A percentile compares a stretch with the other conserved stretches of the same genome.
Evolutionary conservation across 35 echinoderm and acorn worm species (phyloP).

Genomic region (Acanthaster planci): DNA sequence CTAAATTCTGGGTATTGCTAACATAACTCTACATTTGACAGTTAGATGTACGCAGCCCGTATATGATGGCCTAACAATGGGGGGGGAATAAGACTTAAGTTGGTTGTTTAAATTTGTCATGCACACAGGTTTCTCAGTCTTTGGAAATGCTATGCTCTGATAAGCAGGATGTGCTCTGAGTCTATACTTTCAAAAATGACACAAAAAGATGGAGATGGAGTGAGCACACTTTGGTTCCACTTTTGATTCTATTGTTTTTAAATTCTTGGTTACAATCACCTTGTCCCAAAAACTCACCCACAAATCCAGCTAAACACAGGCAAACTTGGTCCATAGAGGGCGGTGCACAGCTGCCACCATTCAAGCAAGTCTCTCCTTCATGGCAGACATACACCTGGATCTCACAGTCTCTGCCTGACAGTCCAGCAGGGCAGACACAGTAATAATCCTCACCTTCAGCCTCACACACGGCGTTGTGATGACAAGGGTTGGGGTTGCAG

Average conservation of each 20-base stretch:
- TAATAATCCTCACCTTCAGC: slow-evolving; percentile 34
- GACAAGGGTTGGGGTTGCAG: slow-evolving; percentile 16
- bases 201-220: no score
- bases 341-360: slow-evolving; percentile 37
- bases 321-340: slow-evolving; percentile 6
- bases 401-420: slow-evolving; percentile 36
- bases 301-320: background rate
- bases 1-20: no score
- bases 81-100: no score
- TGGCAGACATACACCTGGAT: slow-evolving; percentile 28
- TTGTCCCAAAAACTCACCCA: background rate
- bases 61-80: no score
- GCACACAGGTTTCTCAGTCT: no score
- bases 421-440: slow-evolving; percentile 32
- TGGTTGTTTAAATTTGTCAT: background rate
- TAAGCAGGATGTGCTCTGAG: background rate
- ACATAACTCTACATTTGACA: no score
- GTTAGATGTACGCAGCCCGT: no score
- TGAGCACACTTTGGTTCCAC: no score
- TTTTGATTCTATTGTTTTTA: background rate
- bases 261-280: background rate
- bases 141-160: no score
- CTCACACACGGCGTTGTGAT: slow-evolving; percentile 27
- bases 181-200: no score
- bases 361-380: background rate